Evolutionary conservation across 1,140 invertebrate genomes (phyloP).

Genomic region (Whitmania pigra): DNA sequence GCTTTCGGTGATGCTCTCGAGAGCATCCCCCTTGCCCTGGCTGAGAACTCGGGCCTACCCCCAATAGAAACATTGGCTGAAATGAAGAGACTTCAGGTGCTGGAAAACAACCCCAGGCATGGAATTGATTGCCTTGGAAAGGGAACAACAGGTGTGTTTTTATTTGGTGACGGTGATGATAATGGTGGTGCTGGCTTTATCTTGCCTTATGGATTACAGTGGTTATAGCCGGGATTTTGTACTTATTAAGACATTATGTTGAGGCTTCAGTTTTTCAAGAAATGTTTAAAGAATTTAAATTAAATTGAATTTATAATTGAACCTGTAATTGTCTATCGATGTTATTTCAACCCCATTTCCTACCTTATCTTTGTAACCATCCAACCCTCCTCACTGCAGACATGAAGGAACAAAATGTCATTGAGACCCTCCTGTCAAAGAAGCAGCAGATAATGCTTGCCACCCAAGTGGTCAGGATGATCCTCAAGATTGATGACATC

Average conservation of each 20-base stretch:
- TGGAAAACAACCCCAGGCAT: slow-evolving; percentile 69
- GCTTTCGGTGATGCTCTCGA: slow-evolving; percentile 91
- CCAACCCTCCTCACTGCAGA: slow-evolving; percentile 54
- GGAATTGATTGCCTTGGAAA: slow-evolving; percentile 83
- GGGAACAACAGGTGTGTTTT: slow-evolving; percentile 56
- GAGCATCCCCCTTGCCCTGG: slow-evolving; percentile 80
- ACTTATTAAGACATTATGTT: too few relatives aligned
- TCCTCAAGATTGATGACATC: slow-evolving; percentile 97
- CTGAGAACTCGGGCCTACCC: slow-evolving; percentile 87
- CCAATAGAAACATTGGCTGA: slow-evolving; percentile 83
- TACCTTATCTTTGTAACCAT: too few relatives aligned
- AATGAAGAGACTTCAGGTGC: slow-evolving; percentile 73
- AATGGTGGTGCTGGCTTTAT: slow-evolving; percentile 34
- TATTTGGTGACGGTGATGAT: slow-evolving; percentile 17
- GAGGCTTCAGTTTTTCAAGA: too few relatives aligned
- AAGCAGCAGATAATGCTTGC: slow-evolving; percentile 92
- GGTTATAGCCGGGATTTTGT: too few relatives aligned
- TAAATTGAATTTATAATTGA: too few relatives aligned
- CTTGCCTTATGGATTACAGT: too few relatives aligned
- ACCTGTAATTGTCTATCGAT: too few relatives aligned
- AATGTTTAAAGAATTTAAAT: too few relatives aligned
- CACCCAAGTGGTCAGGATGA: slow-evolving; percentile 92
- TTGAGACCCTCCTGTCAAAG: slow-evolving; percentile 92
- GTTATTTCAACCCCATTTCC: too few relatives aligned
- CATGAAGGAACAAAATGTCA: slow-evolving; percentile 89